Conservation (phyloP, 1,140 invertebrate genomes). For the Lerema accius region DNA sequence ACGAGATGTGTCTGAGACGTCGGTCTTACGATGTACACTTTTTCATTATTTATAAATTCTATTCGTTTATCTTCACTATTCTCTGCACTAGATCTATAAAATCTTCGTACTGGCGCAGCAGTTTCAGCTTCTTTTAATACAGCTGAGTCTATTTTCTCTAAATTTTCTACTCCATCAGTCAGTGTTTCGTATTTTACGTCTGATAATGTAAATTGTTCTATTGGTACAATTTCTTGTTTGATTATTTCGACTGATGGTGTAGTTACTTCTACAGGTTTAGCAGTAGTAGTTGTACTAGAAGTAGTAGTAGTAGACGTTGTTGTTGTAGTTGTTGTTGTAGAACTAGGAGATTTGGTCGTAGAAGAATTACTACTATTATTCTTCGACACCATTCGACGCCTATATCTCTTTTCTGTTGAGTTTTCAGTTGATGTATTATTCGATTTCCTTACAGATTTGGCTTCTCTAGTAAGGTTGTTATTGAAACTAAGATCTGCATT, state of each 20-base stretch:
- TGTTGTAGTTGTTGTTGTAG: constrained; percentile 28
- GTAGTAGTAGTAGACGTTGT: constrained; percentile 39
- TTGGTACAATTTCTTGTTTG: constrained; percentile 59
- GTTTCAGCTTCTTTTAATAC: constrained; percentile 49
- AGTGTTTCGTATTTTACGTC: constrained; percentile 52
- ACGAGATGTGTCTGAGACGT: constrained; percentile 51
- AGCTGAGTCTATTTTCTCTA: constrained; percentile 48
- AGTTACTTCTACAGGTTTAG: constrained; percentile 40
- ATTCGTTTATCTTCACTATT: constrained; percentile 48
- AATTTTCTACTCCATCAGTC: constrained; percentile 59
- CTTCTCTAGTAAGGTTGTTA: constrained; percentile 23
- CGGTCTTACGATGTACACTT: constrained; percentile 68
- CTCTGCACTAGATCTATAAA: constrained; percentile 74
- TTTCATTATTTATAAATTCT: constrained; percentile 64
- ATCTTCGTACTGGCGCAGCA: constrained; percentile 54
- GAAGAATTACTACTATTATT: constrained; percentile 40
- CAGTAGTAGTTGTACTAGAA: constrained; percentile 36
- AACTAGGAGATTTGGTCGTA: constrained; percentile 36
- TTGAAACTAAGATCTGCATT: constrained; percentile 60
- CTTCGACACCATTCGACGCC: constrained; percentile 59
- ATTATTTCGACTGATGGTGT: constrained; percentile 51
- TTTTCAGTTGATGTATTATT: constrained; percentile 40
- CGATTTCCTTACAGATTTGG: constrained; percentile 34
- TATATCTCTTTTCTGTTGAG: constrained; percentile 52
- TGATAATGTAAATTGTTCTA: constrained; percentile 39